A percentile compares a stretch with the other conserved stretches of the same genome.
phyloP scores from a whole-genome alignment of 2,113 vertebrate genomes.

The Forbesichthys agassizii region DNA sequence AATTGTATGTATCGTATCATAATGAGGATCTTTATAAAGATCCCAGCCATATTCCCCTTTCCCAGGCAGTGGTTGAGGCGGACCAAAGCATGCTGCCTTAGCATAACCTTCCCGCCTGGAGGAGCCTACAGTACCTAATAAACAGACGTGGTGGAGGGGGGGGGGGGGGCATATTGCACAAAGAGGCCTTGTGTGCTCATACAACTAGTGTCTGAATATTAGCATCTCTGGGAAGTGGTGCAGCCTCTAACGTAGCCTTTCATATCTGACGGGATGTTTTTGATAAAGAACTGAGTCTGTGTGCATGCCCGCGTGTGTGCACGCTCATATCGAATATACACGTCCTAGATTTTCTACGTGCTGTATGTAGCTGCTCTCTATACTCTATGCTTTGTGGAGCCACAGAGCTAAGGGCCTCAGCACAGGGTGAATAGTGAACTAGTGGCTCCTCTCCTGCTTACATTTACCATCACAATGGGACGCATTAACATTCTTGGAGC shows the following conservation, averaged over 20 bases:
- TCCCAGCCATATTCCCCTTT: constrained; percentile 55
- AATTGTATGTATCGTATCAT: no score
- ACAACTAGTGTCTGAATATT: constrained; percentile 78
- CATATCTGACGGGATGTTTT: constrained; percentile 83
- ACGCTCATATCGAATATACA: constrained; percentile 13
- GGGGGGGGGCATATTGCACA: constrained; percentile 63
- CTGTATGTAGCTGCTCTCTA: constrained; percentile 59
- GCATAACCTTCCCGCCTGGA: constrained; percentile 20
- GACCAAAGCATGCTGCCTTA: constrained; percentile 81
- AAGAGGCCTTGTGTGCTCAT: constrained; percentile 83
- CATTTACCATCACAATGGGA: constrained; percentile 87
- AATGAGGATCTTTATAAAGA: no score
- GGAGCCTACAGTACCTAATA: constrained; percentile 35
- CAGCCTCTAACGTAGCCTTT: constrained; percentile 84
- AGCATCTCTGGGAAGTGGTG: constrained; percentile 87
- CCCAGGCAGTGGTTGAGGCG: constrained; percentile 64
- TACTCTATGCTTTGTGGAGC: constrained; percentile 82
- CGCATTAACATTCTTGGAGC: constrained; percentile 82
- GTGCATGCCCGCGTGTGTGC: constrained; percentile 7
- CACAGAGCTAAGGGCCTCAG: constrained; percentile 60
- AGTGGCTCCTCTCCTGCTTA: constrained; percentile 74
- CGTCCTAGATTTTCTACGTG: background rate
- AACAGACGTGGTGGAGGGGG: constrained; percentile 4
- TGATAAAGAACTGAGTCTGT: background rate
- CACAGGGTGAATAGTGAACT: constrained; percentile 75